Evolutionary conservation across 2,888 invertebrate species (phyloP).

Genomic region (Augochlorella aurata): DNA sequence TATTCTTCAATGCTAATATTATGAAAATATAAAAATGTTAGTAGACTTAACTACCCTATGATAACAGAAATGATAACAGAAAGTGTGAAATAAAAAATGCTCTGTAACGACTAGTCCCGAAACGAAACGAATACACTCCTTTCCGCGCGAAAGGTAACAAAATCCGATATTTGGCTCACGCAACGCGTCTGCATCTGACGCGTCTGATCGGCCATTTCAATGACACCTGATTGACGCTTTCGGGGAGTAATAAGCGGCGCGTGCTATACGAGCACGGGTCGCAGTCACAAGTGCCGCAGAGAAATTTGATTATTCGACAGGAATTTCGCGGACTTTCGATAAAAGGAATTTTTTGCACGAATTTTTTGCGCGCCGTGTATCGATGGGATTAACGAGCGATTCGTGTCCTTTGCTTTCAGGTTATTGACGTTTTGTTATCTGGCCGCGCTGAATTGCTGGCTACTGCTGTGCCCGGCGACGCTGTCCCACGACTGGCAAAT

Average conservation of each 20-base stretch:
- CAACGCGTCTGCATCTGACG: constrained; percentile 28
- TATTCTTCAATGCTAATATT: no score
- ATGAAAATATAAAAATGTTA: no score
- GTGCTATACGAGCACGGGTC: constrained; percentile 26
- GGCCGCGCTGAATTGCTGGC: constrained; percentile 92
- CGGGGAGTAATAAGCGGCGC: constrained; percentile 49
- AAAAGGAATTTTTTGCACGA: constrained; percentile 8
- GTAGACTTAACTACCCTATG: no score
- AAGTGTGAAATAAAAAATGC: no score
- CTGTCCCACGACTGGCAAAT: constrained; percentile 96
- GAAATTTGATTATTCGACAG: constrained; percentile 48
- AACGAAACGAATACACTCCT: neutral
- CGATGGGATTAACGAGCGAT: constrained; percentile 31
- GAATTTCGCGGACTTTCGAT: constrained; percentile 8
- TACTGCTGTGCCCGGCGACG: constrained; percentile 90
- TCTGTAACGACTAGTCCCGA: neutral
- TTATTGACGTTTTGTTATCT: constrained; percentile 91
- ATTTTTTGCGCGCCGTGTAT: constrained; percentile 13
- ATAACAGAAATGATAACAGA: no score
- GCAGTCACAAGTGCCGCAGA: neutral
- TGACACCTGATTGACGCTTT: constrained; percentile 48
- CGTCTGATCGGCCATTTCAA: constrained; percentile 29
- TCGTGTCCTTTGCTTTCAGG: constrained; percentile 83
- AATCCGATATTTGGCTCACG: constrained; percentile 15
- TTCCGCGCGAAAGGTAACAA: neutral